Base-by-base conservation (phyloP, 2,797 vertebrate genomes). In the Hyperoplus immaculatus region DNA sequence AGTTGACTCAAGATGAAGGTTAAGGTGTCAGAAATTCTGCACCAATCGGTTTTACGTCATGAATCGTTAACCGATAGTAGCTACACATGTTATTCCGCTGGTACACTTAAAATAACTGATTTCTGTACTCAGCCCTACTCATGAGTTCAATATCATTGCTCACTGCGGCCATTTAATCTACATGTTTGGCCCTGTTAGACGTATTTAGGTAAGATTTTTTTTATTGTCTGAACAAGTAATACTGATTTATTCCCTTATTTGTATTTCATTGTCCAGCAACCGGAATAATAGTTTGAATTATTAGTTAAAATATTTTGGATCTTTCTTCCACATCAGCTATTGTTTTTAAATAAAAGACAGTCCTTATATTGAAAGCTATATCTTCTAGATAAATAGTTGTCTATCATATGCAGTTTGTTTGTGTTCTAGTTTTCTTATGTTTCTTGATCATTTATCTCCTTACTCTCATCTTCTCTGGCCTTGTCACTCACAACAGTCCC, bases 401-500 rank as follows among this genome's bases (percentile, higher is more conserved):
- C 41, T 47, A 29, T 42, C 9, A 47, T 65, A 14, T 46, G n/a
- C 13, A 61, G 12, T 9, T n/a, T 47, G 2, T 62, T 1, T 64
- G 15, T 47, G 5, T 54, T 42, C 1, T 13, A 15, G 9, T 58
- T 46, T 18, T 58, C 10, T n/a, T 41, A 1, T 49, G 5, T 53
- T 50, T 62, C 8, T 13, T 53, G 42, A 38, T 13, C 10, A 29
- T 41, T 16, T 38, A 4, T 65, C 2, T 63, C 8, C 51, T 67
- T 11, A 18, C 39, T 46, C 3, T 38, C 11, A 3, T 54, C 1
- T 38, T 15, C 59, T 67, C 8, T 55, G 69, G 6, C 14, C 51
- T 62, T 29, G 29, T 29, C 29, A 29, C 41, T 13, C 53, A 6
- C 43, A 76, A 16, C 87, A 97, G 97, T 92, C 95, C 9, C 95